A percentile compares a stretch with the other conserved stretches of the same genome.
phyloP scores from a whole-genome alignment of 2,113 vertebrate genomes.

The Menidia beryllina region DNA sequence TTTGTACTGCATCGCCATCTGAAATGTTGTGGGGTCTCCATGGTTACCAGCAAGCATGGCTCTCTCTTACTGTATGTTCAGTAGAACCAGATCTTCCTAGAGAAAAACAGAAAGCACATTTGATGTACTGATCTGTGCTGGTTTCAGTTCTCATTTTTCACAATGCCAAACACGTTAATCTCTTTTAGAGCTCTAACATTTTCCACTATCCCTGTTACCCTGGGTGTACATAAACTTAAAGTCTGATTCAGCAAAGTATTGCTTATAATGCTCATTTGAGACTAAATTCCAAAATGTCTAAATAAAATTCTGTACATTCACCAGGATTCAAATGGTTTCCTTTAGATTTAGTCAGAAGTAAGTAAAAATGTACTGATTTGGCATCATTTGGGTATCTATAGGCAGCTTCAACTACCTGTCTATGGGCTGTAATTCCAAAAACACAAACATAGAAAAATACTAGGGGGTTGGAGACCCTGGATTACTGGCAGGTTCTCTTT shows the following conservation, averaged over 20 bases:
- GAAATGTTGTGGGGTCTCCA: conserved; percentile 57
- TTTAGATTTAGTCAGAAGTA: neutral
- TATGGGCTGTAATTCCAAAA: conserved; percentile 21
- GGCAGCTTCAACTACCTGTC: conserved; percentile 24
- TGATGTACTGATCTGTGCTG: conserved; percentile 21
- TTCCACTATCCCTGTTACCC: neutral
- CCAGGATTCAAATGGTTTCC: neutral
- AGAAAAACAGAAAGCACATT: conserved; percentile 18
- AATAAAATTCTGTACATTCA: neutral
- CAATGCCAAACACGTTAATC: neutral
- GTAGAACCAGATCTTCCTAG: conserved; percentile 16
- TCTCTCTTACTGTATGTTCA: conserved; percentile 11
- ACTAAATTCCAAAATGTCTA: neutral
- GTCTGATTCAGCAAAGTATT: neutral
- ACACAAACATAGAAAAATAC: conserved; percentile 17
- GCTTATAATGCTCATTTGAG: neutral
- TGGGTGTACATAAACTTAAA: too few relatives aligned
- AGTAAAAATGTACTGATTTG: conserved; percentile 3
- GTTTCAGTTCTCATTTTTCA: conserved; percentile 5
- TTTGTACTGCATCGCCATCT: conserved; percentile 19
- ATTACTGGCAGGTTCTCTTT: conserved; percentile 61
- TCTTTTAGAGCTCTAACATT: neutral
- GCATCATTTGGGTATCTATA: conserved; percentile 16
- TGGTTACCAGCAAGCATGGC: conserved; percentile 58
- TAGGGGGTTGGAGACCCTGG: conserved; percentile 24